Percentiles rank a stretch among this genome's conserved stretches.
phyloP scores from a whole-genome alignment of 2,113 vertebrate species.

The Osmerus mordax region DNA sequence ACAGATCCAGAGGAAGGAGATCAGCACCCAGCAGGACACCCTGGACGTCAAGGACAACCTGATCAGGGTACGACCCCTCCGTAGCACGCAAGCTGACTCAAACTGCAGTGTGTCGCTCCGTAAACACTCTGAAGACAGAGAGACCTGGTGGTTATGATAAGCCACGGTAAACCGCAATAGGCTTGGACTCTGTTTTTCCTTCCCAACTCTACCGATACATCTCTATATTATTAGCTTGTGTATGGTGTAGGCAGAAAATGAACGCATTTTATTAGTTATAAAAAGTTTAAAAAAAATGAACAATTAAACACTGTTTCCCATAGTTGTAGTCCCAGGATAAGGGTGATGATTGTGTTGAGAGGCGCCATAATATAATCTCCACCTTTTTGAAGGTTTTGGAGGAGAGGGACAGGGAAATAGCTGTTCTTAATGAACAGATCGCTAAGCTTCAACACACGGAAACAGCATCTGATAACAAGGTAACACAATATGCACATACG shows the following conservation, averaged over 20 bases:
- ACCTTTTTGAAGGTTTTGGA: slow-evolving; percentile 83
- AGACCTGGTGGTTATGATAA: no score
- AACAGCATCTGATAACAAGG: slow-evolving; percentile 82
- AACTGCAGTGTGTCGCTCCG: no score
- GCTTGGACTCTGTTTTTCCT: no score
- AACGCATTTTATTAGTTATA: no score
- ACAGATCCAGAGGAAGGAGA: slow-evolving; percentile 93
- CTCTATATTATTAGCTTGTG: no score
- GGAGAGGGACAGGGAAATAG: slow-evolving; percentile 87
- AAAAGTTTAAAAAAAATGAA: no score
- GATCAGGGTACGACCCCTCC: slow-evolving; percentile 75
- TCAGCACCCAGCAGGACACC: slow-evolving; percentile 82
- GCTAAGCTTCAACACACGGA: slow-evolving; percentile 82
- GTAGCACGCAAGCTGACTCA: background rate
- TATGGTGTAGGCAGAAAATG: no score
- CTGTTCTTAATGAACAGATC: slow-evolving; percentile 84
- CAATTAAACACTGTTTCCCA: background rate
- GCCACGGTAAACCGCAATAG: no score
- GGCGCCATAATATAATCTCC: slow-evolving; percentile 75
- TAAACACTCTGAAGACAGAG: no score
- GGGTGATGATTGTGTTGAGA: slow-evolving; percentile 57
- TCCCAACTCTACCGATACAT: no score
- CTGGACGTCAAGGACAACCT: slow-evolving; percentile 83
- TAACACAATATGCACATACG: slow-evolving; percentile 64
- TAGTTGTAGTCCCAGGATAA: slow-evolving; percentile 57